Evolutionary conservation across 2,888 invertebrate genomes (phyloP).

Genomic region (Yponomeuta malinellus): DNA sequence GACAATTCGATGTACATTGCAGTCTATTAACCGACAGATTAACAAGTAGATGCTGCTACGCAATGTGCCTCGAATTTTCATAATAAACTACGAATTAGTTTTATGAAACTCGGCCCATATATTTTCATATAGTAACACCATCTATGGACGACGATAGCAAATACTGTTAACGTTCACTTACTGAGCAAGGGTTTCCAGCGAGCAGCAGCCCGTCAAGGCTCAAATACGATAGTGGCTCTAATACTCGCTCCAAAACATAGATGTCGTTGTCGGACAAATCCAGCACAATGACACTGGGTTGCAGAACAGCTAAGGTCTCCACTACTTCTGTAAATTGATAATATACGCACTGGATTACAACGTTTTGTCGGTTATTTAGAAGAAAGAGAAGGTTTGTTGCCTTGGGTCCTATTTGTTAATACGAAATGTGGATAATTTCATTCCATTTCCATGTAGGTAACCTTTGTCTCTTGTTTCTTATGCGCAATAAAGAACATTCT

Average conservation of each 20-base stretch:
- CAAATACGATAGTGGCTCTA: slow-evolving; percentile 47
- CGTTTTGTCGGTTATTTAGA: slow-evolving; percentile 6
- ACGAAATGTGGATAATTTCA: background rate
- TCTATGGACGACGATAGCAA: slow-evolving; percentile 27
- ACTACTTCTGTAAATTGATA: slow-evolving; percentile 37
- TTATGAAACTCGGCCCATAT: background rate
- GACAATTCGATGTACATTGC: no score
- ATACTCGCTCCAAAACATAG: slow-evolving; percentile 57
- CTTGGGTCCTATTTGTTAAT: background rate
- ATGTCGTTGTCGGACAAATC: slow-evolving; percentile 78
- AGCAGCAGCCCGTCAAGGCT: slow-evolving; percentile 60
- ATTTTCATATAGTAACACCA: slow-evolving; percentile 30
- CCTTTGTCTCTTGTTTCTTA: no score
- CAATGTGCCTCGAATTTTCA: no score
- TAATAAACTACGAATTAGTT: no score
- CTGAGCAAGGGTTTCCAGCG: slow-evolving; percentile 77
- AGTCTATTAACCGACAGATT: no score
- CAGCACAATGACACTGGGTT: slow-evolving; percentile 45
- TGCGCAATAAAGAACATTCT: no score
- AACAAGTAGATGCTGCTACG: no score
- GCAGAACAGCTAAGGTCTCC: slow-evolving; percentile 34
- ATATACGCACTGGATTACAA: no score
- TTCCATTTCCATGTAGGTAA: no score
- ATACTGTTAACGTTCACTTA: slow-evolving; percentile 34
- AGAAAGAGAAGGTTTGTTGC: background rate